Evolutionary conservation across 2,797 vertebrate species (phyloP).

Genomic region (Streptopelia turtur): DNA sequence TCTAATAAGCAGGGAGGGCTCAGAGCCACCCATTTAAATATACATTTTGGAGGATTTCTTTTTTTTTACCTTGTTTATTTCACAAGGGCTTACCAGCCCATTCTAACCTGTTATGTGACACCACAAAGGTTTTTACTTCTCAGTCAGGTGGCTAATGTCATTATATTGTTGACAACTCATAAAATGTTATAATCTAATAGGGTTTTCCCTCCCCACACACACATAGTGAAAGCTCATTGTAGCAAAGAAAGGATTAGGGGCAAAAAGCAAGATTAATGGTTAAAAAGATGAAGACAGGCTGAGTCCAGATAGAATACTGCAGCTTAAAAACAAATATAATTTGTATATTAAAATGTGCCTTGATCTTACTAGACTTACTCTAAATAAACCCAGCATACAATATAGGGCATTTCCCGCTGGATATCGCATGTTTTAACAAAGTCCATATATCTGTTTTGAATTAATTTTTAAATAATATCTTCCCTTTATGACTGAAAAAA

Average conservation of each 20-base stretch:
- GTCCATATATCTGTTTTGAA: neutral
- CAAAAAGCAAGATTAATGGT: conserved; percentile 55
- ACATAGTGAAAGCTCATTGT: conserved; percentile 39
- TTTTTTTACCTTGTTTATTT: conserved; percentile 66
- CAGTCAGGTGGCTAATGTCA: conserved; percentile 76
- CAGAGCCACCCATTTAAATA: conserved; percentile 51
- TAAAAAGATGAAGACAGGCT: conserved; percentile 38
- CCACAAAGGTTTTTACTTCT: conserved; percentile 72
- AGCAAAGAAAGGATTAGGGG: conserved; percentile 46
- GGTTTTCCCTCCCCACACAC: conserved; percentile 33
- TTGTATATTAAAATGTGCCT: conserved; percentile 43
- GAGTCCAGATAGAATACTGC: conserved; percentile 11
- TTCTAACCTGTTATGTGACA: conserved; percentile 74
- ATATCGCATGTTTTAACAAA: neutral
- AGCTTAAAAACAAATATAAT: conserved; percentile 55
- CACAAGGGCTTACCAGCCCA: conserved; percentile 64
- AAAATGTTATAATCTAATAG: conserved; percentile 78
- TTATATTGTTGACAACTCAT: conserved; percentile 75
- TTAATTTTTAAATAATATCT: neutral
- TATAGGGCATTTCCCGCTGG: neutral
- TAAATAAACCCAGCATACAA: conserved; percentile 15
- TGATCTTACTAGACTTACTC: conserved; percentile 16
- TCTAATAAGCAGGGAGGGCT: conserved; percentile 73
- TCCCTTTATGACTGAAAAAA: neutral
- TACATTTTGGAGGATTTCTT: neutral